These are phyloP conservation scores for Mus spretus DNA, from an alignment of 2,797 vertebrate species.

Conservation along the genomic window DNA sequence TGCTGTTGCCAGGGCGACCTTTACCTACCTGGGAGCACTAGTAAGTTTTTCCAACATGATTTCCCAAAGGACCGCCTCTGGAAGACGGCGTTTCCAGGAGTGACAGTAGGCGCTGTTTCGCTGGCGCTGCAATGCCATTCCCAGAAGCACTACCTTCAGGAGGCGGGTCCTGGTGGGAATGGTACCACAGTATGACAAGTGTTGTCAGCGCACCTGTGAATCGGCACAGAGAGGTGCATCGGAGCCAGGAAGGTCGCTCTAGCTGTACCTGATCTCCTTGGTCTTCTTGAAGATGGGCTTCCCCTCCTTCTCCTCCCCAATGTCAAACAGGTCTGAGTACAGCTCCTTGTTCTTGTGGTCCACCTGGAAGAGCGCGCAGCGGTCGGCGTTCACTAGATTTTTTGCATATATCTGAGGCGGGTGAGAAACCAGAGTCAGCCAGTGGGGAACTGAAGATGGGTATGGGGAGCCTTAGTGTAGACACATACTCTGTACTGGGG, in stretches of 20 bases:
- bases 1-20: conserved; percentile 81
- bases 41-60: conserved; percentile 89
- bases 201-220: conserved; percentile 86
- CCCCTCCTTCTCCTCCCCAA: conserved; percentile 98
- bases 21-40: conserved; percentile 90
- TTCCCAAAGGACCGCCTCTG: conserved; percentile 91
- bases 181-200: conserved; percentile 89
- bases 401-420: conserved; percentile 98
- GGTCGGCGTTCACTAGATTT: conserved; percentile 99
- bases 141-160: conserved; percentile 90
- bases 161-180: conserved; percentile 90
- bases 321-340: conserved; percentile 99
- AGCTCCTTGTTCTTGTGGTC: conserved; percentile 99
- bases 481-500: no score
- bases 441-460: neutral
- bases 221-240: conserved; percentile 83
- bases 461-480: neutral
- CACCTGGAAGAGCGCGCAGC: conserved; percentile 99
- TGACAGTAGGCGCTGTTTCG: conserved; percentile 86
- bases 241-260: conserved; percentile 22
- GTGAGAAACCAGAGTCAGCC: conserved; percentile 70
- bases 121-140: conserved; percentile 89
- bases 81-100: conserved; percentile 90
- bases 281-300: conserved; percentile 99
- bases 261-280: conserved; percentile 97